Percentiles rank a stretch among this genome's conserved stretches.
Conservation (phyloP, 2,888 invertebrate species). For the Hirtodrosophila cameraria region DNA sequence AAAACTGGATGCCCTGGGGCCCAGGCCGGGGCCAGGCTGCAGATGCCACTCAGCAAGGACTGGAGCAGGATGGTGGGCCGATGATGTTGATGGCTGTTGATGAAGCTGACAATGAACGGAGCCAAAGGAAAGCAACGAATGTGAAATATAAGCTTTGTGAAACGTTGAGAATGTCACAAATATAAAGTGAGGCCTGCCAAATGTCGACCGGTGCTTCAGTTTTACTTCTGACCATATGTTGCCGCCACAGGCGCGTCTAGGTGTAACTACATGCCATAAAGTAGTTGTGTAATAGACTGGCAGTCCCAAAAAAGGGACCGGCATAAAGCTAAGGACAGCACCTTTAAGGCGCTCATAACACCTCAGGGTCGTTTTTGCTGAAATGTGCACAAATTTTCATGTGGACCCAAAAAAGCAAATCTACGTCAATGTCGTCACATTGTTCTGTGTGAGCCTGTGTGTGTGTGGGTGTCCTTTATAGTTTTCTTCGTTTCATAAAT, state of each 20-base stretch:
- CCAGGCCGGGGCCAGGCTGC: slow-evolving; percentile 32
- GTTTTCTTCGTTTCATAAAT: slow-evolving; percentile 78
- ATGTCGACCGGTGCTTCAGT: slow-evolving; percentile 16
- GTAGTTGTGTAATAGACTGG: slow-evolving; percentile 75
- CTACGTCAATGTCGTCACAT: slow-evolving; percentile 76
- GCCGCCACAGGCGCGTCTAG: slow-evolving; percentile 73
- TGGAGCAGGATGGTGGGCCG: slow-evolving; percentile 23
- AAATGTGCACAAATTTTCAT: slow-evolving; percentile 79
- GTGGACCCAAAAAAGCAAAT: slow-evolving; percentile 64
- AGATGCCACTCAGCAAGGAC: slow-evolving; percentile 61
- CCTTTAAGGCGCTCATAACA: slow-evolving; percentile 58
- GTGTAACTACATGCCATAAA: slow-evolving; percentile 79
- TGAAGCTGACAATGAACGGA: slow-evolving; percentile 61
- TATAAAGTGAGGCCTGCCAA: slow-evolving; percentile 35
- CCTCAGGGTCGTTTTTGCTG: slow-evolving; percentile 75
- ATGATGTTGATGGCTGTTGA: slow-evolving; percentile 69
- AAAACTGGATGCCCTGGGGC: slow-evolving; percentile 45
- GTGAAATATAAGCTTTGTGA: slow-evolving; percentile 74
- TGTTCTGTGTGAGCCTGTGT: slow-evolving; percentile 46
- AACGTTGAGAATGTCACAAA: slow-evolving; percentile 56
- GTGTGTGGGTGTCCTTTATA: slow-evolving; percentile 67
- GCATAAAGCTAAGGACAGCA: slow-evolving; percentile 33
- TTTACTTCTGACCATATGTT: slow-evolving; percentile 68
- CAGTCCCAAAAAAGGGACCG: slow-evolving; percentile 56
- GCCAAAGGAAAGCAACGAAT: slow-evolving; percentile 25